Percentiles rank a stretch among this genome's conserved stretches.
phyloP scores from a whole-genome alignment of 2,113 vertebrate genomes.

The Hemiscyllium ocellatum region DNA sequence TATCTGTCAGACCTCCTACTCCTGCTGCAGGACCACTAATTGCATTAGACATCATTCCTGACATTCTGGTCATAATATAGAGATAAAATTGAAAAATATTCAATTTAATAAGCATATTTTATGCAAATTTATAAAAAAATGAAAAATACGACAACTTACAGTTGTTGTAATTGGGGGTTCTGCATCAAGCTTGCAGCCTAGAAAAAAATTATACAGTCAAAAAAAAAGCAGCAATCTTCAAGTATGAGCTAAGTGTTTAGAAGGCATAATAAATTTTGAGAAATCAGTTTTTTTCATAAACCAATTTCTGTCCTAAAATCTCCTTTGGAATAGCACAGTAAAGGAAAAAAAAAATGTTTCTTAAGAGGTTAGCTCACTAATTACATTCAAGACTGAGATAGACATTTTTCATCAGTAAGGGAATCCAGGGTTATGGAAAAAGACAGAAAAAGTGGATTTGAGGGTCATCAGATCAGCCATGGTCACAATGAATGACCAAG shows the following conservation, averaged over 20 bases:
- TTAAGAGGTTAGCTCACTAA: too few species aligned
- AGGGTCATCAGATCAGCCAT: too few species aligned
- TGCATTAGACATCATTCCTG: slow-evolving; percentile 95
- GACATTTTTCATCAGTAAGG: too few species aligned
- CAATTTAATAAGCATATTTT: neutral
- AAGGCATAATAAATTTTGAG: neutral
- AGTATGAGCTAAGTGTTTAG: neutral
- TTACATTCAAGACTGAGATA: too few species aligned
- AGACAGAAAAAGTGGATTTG: too few species aligned
- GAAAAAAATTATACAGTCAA: slow-evolving; percentile 39
- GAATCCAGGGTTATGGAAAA: too few species aligned
- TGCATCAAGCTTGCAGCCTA: slow-evolving; percentile 97
- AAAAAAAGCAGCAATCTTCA: neutral
- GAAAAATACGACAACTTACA: slow-evolving; percentile 69
- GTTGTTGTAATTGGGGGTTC: slow-evolving; percentile 92
- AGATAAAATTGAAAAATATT: neutral
- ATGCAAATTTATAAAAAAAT: neutral
- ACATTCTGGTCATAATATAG: slow-evolving; percentile 68
- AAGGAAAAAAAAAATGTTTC: too few species aligned
- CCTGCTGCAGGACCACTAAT: slow-evolving; percentile 85
- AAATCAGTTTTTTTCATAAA: neutral
- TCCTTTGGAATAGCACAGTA: neutral
- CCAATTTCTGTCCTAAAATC: neutral
- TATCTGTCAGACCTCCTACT: slow-evolving; percentile 85
- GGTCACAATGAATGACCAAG: too few species aligned